Evolutionary conservation across 2,113 vertebrate genomes (phyloP).

Genomic region (Micromys minutus): DNA sequence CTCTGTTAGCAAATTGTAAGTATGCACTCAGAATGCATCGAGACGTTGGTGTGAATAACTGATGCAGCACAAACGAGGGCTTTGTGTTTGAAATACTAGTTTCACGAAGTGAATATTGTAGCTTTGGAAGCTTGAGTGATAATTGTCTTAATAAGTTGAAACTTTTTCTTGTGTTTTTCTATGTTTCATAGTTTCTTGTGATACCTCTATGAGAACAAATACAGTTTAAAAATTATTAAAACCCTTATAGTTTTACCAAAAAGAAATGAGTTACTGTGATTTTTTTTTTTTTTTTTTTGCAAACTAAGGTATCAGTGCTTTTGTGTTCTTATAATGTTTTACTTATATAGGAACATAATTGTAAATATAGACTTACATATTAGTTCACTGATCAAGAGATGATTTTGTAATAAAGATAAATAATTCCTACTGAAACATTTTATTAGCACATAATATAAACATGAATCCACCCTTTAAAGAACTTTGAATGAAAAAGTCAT

Average conservation of each 20-base stretch:
- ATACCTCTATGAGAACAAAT: neutral
- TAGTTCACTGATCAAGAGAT: neutral
- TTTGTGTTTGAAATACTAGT: constrained; percentile 50
- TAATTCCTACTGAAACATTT: constrained; percentile 31
- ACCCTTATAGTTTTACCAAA: constrained; percentile 23
- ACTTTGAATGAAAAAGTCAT: constrained; percentile 9
- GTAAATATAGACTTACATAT: neutral
- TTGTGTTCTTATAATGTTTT: constrained; percentile 45
- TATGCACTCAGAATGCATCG: constrained; percentile 59
- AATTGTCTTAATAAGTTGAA: constrained; percentile 53
- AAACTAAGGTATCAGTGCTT: constrained; percentile 42
- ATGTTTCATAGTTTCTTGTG: neutral
- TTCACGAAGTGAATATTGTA: constrained; percentile 25
- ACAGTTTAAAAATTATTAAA: constrained; percentile 50
- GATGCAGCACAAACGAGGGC: neutral
- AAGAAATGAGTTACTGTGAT: constrained; percentile 22
- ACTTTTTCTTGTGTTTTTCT: neutral
- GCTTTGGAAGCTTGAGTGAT: constrained; percentile 34
- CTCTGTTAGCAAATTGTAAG: constrained; percentile 96
- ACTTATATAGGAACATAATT: neutral
- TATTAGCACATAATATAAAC: constrained; percentile 19
- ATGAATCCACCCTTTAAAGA: neutral
- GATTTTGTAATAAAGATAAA: constrained; percentile 28
- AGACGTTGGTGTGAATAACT: constrained; percentile 15
- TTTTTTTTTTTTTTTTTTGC: neutral